Percentiles rank a stretch among this genome's conserved stretches.
Conservation (phyloP, 23 tunicate species). For the Ascidia mentula region DNA sequence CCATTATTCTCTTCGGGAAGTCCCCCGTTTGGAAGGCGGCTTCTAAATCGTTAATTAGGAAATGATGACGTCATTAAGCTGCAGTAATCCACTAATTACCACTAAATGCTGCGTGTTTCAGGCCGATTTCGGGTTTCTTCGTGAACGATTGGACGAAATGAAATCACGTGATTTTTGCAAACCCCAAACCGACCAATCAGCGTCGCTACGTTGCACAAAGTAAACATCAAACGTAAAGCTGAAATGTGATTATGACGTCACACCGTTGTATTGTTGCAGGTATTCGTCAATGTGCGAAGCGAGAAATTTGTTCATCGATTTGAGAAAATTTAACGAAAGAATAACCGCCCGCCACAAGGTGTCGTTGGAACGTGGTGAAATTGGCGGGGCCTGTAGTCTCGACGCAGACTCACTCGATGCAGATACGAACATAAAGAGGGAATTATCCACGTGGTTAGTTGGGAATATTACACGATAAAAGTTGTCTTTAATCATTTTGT, state of each 20-base stretch:
- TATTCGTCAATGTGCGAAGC: constrained; percentile 66
- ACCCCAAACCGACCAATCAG: constrained; percentile 1
- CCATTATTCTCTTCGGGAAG: not conserved
- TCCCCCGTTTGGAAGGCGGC: too few species aligned
- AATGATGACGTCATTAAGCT: not conserved
- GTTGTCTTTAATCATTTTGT: not conserved
- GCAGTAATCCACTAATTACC: constrained; percentile 1
- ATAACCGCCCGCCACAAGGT: constrained; percentile 25
- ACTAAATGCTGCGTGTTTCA: constrained; percentile 15
- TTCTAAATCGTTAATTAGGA: too few species aligned
- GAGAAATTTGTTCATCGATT: constrained; percentile 64
- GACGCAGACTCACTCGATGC: constrained; percentile 22
- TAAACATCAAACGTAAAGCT: not conserved
- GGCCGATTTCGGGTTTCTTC: constrained; percentile 89
- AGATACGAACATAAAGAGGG: constrained; percentile 40
- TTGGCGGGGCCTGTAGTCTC: constrained; percentile 77
- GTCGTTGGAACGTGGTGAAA: constrained; percentile 55
- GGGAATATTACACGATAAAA: not conserved
- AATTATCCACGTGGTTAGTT: constrained; percentile 71
- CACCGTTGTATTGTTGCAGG: constrained; percentile 22
- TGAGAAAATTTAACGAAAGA: constrained; percentile 20
- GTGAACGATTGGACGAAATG: constrained; percentile 41
- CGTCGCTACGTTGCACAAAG: constrained; percentile 63
- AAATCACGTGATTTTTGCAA: constrained; percentile 38
- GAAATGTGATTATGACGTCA: not conserved